Percentiles rank a stretch among this genome's conserved stretches.
Evolutionary conservation across 92 coral and sea anemone genomes (phyloP).

Genomic region (Meandrina meandrites): DNA sequence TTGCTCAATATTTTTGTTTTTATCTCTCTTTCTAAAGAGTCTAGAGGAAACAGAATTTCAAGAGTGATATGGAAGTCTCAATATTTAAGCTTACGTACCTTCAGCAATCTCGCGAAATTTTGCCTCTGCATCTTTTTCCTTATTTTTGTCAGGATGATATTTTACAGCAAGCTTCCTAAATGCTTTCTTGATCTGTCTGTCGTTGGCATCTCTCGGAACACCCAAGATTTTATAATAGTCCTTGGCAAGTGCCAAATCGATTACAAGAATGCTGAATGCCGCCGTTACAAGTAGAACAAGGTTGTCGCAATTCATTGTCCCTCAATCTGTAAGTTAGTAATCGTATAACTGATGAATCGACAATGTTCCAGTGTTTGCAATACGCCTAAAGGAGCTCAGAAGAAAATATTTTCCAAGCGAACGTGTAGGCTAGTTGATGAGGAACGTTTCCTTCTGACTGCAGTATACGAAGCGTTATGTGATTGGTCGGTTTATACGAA

Average conservation of each 20-base stretch:
- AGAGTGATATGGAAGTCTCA: background rate
- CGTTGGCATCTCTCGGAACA: constrained; percentile 86
- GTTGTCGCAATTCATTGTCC: constrained; percentile 87
- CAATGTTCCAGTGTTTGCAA: background rate
- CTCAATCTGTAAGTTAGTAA: background rate
- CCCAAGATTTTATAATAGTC: constrained; percentile 96
- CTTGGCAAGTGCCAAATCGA: constrained; percentile 86
- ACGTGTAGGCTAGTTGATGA: constrained; percentile 7
- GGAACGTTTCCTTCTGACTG: constrained; percentile 10
- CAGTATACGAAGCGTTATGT: constrained; percentile 70
- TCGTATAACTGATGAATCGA: background rate
- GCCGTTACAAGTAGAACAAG: constrained; percentile 85
- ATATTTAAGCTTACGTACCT: constrained; percentile 67
- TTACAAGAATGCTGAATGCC: constrained; percentile 79
- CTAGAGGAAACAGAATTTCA: background rate
- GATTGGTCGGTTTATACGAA: constrained; percentile 61
- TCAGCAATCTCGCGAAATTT: constrained; percentile 95
- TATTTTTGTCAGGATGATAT: constrained; percentile 97
- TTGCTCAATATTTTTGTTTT: constrained; percentile 6
- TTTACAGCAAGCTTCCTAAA: constrained; percentile 93
- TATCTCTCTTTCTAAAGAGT: background rate
- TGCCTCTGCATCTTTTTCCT: constrained; percentile 90
- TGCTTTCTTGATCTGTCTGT: constrained; percentile 95
- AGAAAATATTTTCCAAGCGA: background rate
- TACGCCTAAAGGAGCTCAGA: too few species aligned